A percentile compares a stretch with the other conserved stretches of the same genome.
These are phyloP conservation scores for Spermophilus dauricus DNA, from an alignment of 2,113 vertebrate genomes.

Conservation along the genomic window DNA sequence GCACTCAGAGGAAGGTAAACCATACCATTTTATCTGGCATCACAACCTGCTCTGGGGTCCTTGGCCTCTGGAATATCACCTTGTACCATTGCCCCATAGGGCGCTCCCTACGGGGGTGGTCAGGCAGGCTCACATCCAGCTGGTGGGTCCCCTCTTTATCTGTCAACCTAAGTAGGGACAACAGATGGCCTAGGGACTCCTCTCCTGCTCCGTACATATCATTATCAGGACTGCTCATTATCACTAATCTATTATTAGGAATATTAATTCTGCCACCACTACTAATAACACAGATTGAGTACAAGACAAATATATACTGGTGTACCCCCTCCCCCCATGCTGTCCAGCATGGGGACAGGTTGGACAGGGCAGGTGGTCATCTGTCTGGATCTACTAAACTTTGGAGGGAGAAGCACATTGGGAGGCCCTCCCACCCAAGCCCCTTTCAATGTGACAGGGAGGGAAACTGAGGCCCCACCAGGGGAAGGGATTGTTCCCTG, in stretches of 20 bases:
- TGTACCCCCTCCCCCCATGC: background rate
- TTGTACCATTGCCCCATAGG: background rate
- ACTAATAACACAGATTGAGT: constrained; percentile 64
- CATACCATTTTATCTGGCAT: background rate
- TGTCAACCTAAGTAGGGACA: background rate
- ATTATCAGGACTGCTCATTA: constrained; percentile 79
- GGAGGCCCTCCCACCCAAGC: background rate
- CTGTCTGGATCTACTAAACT: background rate
- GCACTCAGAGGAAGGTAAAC: background rate
- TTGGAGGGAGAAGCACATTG: background rate
- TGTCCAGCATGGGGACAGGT: background rate
- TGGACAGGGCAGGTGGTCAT: background rate
- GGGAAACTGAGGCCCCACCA: background rate
- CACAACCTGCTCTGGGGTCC: background rate
- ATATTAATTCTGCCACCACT: constrained; percentile 64
- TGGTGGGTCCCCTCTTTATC: background rate
- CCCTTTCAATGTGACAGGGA: background rate
- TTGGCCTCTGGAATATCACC: background rate
- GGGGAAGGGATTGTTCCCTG: background rate
- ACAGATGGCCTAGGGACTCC: background rate
- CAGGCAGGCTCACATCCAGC: background rate
- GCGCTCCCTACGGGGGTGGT: background rate
- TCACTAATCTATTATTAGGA: constrained; percentile 75
- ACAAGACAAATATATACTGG: constrained; percentile 48
- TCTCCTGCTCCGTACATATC: constrained; percentile 68